Conservation (phyloP, 2,797 vertebrate species). For the Melanotaenia parkinsoni region DNA sequence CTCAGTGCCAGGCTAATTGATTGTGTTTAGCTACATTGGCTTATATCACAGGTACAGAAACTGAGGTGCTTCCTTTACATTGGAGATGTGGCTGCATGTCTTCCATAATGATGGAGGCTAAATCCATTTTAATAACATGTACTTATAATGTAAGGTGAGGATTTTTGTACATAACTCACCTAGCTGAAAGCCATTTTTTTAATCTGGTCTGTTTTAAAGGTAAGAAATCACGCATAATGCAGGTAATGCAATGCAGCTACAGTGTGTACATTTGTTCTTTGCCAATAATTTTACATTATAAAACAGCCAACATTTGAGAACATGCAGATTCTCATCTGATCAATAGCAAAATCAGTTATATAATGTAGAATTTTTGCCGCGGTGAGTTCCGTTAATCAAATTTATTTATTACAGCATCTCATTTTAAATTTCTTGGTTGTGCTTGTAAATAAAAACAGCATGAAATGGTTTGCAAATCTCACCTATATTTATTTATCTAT, state of each 20-base stretch:
- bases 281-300: no score
- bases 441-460: no score
- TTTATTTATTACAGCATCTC: no score
- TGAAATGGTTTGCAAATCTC: no score
- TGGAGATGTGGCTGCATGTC: not conserved
- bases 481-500: no score
- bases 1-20: constrained; percentile 43
- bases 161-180: not conserved
- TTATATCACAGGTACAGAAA: constrained; percentile 11
- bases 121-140: not conserved
- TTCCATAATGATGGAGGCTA: not conserved
- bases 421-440: no score
- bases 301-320: no score
- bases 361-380: no score
- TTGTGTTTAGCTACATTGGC: constrained; percentile 47
- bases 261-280: no score
- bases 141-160: not conserved
- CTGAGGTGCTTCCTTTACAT: not conserved
- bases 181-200: not conserved
- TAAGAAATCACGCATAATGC: not conserved
- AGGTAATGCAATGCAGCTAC: not conserved
- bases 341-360: no score
- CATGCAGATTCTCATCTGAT: no score
- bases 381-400: no score
- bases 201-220: not conserved